A percentile compares a stretch with the other conserved stretches of the same genome.
phyloP scores from a whole-genome alignment of 2,113 vertebrate genomes.

The Brachyistius frenatus region DNA sequence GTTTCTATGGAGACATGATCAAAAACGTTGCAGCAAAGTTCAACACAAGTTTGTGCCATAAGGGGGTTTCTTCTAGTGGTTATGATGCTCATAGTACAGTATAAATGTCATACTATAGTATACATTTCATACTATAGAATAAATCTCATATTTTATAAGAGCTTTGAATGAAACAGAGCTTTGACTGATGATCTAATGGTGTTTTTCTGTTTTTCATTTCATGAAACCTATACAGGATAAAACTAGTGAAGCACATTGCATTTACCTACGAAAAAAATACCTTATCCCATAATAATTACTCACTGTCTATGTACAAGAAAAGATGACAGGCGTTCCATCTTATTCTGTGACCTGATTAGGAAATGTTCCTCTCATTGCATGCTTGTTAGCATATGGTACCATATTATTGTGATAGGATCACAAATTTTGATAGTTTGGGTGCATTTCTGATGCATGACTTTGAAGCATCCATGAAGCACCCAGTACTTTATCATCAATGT shows the following conservation, averaged over 20 bases:
- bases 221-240: too few relatives aligned
- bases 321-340: neutral
- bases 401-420: neutral
- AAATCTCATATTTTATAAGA: neutral
- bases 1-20: slow-evolving; percentile 13
- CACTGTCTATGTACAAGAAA: too few relatives aligned
- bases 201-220: neutral
- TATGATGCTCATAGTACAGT: neutral
- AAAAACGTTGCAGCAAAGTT: slow-evolving; percentile 8
- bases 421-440: slow-evolving; percentile 2
- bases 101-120: too few relatives aligned
- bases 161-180: neutral
- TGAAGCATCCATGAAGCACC: neutral
- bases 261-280: too few relatives aligned
- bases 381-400: neutral
- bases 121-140: too few relatives aligned
- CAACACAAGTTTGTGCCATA: neutral
- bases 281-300: too few relatives aligned
- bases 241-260: too few relatives aligned
- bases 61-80: neutral
- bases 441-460: neutral
- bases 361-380: neutral
- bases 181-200: neutral
- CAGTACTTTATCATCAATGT: neutral
- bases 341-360: neutral